These are phyloP conservation scores for Sarcophaga caerulescens DNA, from an alignment of 2,888 invertebrate species.

Conservation along the genomic window DNA sequence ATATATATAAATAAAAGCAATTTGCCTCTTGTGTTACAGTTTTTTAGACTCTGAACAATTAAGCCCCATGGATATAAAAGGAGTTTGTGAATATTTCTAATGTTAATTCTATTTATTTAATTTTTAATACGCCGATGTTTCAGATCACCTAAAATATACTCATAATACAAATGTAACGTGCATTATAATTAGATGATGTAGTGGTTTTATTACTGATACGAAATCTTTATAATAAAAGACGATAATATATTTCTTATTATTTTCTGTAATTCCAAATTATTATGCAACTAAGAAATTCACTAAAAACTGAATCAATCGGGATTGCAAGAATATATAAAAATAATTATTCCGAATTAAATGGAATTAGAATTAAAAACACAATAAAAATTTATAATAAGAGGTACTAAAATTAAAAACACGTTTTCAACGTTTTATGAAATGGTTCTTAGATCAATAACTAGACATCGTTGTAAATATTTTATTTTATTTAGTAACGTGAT, in stretches of 20 bases:
- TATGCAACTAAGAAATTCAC: neutral
- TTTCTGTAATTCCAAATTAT: conserved; percentile 13
- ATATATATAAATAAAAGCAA: no score
- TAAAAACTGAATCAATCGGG: neutral
- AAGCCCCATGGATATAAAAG: no score
- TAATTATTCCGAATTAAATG: neutral
- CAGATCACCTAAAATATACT: neutral
- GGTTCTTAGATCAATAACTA: neutral
- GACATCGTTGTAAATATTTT: neutral
- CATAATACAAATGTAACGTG: neutral
- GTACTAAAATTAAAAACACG: neutral
- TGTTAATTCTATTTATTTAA: neutral
- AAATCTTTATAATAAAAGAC: neutral
- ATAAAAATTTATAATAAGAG: neutral
- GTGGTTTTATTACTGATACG: neutral
- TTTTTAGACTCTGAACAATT: no score
- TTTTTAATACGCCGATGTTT: neutral
- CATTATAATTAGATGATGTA: neutral
- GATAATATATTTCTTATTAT: conserved; percentile 13
- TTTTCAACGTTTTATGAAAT: conserved; percentile 26
- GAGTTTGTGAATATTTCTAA: no score
- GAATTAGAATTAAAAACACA: neutral
- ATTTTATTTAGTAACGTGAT: conserved; percentile 74
- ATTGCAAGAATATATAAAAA: neutral
- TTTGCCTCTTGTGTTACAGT: no score